These are phyloP conservation scores for Helicoverpa armigera DNA, from an alignment of 1,140 invertebrate genomes.

Conservation along the genomic window DNA sequence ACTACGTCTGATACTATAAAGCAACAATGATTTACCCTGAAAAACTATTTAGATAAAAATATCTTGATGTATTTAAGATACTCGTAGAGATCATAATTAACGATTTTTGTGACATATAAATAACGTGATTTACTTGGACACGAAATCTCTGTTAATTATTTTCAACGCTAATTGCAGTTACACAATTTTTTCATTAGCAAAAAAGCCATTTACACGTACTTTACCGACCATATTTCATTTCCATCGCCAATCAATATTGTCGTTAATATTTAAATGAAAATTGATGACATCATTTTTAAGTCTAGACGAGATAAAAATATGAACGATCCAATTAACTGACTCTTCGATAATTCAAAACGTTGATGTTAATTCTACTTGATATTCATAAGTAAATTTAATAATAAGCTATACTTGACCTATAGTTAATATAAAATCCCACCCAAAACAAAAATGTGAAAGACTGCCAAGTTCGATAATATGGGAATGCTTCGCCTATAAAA, in stretches of 20 bases:
- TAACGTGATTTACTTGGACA: too few species aligned
- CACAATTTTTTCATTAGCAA: background rate
- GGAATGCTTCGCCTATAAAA: too few species aligned
- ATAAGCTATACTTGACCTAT: conserved; percentile 18
- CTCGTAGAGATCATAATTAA: too few species aligned
- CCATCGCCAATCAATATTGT: background rate
- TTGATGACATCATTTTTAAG: background rate
- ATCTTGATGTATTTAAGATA: too few species aligned
- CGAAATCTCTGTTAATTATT: too few species aligned
- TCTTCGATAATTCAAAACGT: background rate
- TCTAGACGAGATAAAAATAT: conserved; percentile 29
- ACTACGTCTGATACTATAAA: too few species aligned
- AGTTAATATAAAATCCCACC: too few species aligned
- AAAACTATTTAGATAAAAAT: background rate
- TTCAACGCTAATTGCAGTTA: too few species aligned
- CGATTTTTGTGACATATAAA: too few species aligned
- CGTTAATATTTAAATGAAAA: conserved; percentile 1
- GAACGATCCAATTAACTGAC: conserved; percentile 14
- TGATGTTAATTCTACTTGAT: background rate
- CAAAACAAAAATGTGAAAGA: too few species aligned
- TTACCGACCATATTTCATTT: background rate
- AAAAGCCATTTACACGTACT: background rate
- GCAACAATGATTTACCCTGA: background rate
- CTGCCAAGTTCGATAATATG: too few species aligned
- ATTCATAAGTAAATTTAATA: conserved; percentile 14